phyloP scores from a whole-genome alignment of 2,113 vertebrate species.

The Pelobates fuscus region DNA sequence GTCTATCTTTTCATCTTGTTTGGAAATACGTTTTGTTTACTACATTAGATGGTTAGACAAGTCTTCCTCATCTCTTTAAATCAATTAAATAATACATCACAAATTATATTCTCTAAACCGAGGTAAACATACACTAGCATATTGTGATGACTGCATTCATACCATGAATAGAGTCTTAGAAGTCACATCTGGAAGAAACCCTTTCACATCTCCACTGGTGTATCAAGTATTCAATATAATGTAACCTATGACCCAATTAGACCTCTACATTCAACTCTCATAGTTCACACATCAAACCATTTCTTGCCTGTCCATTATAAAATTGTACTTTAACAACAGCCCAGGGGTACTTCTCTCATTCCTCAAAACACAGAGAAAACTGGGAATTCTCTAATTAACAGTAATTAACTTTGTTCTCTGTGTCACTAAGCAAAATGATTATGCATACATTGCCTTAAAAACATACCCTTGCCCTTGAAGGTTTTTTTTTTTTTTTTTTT shows the following conservation, averaged over 20 bases:
- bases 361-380: no score
- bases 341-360: no score
- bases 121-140: slow-evolving; percentile 18
- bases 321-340: no score
- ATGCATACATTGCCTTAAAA: background rate
- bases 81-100: background rate
- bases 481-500: no score
- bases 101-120: background rate
- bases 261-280: slow-evolving; percentile 22
- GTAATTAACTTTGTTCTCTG: no score
- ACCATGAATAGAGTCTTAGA: slow-evolving; percentile 11
- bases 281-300: slow-evolving; percentile 20
- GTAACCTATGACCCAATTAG: slow-evolving; percentile 17
- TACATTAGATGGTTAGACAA: background rate
- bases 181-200: slow-evolving; percentile 11
- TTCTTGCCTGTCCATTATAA: background rate
- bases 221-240: slow-evolving; percentile 24
- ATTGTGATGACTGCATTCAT: slow-evolving; percentile 7
- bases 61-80: slow-evolving; percentile 3
- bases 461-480: slow-evolving; percentile 69
- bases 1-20: background rate
- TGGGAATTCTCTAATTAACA: no score
- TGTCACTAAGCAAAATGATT: no score
- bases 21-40: no score
- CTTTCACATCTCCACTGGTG: slow-evolving; percentile 8